These are phyloP conservation scores for Bufo gargarizans DNA, from an alignment of 2,113 vertebrate species.

Conservation along the genomic window DNA sequence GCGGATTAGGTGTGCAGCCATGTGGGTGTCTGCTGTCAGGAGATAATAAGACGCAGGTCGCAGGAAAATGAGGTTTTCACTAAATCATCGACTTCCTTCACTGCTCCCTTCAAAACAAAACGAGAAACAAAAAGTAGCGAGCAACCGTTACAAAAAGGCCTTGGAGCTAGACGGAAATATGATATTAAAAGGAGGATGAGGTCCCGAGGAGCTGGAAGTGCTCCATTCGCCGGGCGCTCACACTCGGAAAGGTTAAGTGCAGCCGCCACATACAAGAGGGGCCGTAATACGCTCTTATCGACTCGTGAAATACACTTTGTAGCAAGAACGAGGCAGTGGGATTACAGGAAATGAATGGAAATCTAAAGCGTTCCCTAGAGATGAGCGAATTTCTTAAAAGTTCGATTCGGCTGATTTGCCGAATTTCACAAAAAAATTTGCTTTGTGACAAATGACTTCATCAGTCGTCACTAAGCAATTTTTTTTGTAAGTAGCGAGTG, in stretches of 20 bases:
- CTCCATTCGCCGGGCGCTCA: conserved; percentile 71
- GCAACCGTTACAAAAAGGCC: conserved; percentile 60
- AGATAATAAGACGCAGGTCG: conserved; percentile 62
- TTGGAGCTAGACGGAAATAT: conserved; percentile 70
- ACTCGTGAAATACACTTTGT: conserved; percentile 1
- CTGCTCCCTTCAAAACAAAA: conserved; percentile 60
- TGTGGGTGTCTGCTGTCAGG: conserved; percentile 61
- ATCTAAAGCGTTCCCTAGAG: background rate
- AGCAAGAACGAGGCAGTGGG: background rate
- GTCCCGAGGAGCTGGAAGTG: conserved; percentile 59
- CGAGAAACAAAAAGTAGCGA: conserved; percentile 56
- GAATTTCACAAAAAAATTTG: no score
- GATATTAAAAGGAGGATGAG: conserved; percentile 70
- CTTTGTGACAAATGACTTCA: no score
- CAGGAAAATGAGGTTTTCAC: conserved; percentile 60
- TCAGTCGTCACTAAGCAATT: no score
- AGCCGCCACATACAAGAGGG: background rate
- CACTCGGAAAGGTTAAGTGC: conserved; percentile 49
- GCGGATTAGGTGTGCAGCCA: conserved; percentile 55
- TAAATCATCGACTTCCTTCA: conserved; percentile 63
- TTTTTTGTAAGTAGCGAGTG: no score
- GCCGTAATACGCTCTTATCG: conserved; percentile 13
- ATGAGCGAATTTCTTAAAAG: no score
- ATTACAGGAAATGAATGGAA: background rate
- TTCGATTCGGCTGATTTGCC: no score